These are phyloP conservation scores for Troilus luridus DNA, from an alignment of 2,888 invertebrate genomes.

Conservation along the genomic window DNA sequence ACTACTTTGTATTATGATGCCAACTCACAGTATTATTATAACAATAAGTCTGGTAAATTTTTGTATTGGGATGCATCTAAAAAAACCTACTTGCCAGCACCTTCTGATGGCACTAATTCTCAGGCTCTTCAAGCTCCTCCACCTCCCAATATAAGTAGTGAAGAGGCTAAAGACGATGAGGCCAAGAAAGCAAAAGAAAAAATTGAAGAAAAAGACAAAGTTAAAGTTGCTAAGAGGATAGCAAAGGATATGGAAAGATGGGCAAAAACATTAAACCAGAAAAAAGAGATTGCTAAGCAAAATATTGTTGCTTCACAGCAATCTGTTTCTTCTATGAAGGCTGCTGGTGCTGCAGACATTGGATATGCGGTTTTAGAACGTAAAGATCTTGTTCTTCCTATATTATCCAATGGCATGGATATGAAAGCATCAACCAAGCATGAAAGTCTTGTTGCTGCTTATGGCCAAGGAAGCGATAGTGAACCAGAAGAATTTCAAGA, in stretches of 20 bases:
- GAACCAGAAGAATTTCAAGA: conserved; percentile 82
- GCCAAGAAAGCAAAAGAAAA: conserved; percentile 80
- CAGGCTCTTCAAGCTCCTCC: conserved; percentile 65
- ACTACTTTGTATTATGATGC: conserved; percentile 98
- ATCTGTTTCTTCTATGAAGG: conserved; percentile 71
- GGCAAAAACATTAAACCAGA: conserved; percentile 97
- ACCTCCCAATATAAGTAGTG: conserved; percentile 66
- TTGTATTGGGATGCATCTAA: conserved; percentile 91
- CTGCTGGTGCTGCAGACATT: conserved; percentile 79
- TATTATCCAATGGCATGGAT: conserved; percentile 58
- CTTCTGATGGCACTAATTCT: conserved; percentile 65
- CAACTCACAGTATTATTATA: conserved; percentile 96
- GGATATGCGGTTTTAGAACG: conserved; percentile 94
- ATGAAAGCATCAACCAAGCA: conserved; percentile 60
- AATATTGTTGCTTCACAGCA: conserved; percentile 67
- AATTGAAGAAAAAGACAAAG: conserved; percentile 86
- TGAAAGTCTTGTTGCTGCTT: conserved; percentile 78
- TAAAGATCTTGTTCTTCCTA: conserved; percentile 70
- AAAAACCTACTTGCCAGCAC: conserved; percentile 70
- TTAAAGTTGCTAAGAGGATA: conserved; percentile 97
- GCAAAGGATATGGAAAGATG: conserved; percentile 96
- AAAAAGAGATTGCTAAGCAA: conserved; percentile 80
- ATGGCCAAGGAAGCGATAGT: conserved; percentile 80
- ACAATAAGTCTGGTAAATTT: conserved; percentile 90
- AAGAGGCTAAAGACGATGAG: conserved; percentile 71